Percentiles rank a stretch among this genome's conserved stretches.
Evolutionary conservation across 2,113 vertebrate species (phyloP).

Genomic region (Halcyon malimbica): DNA sequence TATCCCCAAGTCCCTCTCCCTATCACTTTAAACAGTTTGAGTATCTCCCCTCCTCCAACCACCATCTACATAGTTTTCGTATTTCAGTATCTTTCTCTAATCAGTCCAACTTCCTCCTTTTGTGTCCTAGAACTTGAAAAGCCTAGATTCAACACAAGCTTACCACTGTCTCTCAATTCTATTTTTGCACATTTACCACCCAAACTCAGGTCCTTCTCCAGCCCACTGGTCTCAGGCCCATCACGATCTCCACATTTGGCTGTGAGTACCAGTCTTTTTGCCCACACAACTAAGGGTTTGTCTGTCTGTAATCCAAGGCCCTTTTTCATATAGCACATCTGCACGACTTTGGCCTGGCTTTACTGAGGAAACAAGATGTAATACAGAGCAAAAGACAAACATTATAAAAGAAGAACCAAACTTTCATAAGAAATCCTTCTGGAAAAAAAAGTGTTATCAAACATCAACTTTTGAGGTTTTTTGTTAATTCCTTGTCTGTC

Average conservation of each 20-base stretch:
- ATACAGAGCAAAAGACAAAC: background rate
- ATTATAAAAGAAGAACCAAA: background rate
- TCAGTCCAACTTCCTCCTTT: background rate
- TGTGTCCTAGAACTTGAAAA: background rate
- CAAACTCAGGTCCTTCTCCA: background rate
- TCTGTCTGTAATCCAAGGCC: background rate
- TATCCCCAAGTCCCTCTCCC: background rate
- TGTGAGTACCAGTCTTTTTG: background rate
- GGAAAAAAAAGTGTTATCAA: background rate
- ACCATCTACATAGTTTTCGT: background rate
- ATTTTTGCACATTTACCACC: background rate
- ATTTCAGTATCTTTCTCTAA: background rate
- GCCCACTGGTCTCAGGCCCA: background rate
- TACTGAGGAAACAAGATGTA: background rate
- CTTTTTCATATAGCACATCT: background rate
- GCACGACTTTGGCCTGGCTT: background rate
- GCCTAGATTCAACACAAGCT: background rate
- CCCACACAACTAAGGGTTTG: background rate
- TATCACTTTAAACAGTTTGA: background rate
- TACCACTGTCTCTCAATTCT: background rate
- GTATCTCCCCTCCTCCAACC: background rate
- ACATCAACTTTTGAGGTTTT: background rate
- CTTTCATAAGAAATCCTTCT: background rate
- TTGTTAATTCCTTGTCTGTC: background rate
- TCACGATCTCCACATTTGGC: accelerated